Base-by-base conservation (phyloP, 2,888 invertebrate species). In the Serripes groenlandicus region DNA sequence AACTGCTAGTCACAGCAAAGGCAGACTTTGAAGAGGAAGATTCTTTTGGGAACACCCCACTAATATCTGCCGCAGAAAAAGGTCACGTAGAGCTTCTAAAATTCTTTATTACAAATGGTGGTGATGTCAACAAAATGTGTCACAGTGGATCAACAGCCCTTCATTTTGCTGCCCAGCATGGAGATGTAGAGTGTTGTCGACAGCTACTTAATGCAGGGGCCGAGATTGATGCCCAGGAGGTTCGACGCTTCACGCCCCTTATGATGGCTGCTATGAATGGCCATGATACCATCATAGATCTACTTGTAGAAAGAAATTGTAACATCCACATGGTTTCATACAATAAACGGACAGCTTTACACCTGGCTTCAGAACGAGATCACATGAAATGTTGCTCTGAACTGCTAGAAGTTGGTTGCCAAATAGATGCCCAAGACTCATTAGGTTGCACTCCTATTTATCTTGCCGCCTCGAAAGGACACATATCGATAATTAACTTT, bases 241-340 rank as follows among this genome's bases (percentile, higher is more conserved):
- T 92, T 35, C 89, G 92, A 7, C 89, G 93, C 28, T 93, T 93
- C 85, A 92, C 93, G 2, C 93, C 94, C 2, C 81, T 94, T n/a
- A 94, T 94, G 92, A 93, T 93, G 91, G 93, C 94, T 4, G 90
- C 93, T 1, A 84, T 91, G 71, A 92, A 93, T 74, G 93, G 93
- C 1, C 92, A 92, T 78, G 81, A 85, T 0, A 86, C 88, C 32
- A 90, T 92, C n/a, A 90, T 92, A 7, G 81, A 85, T 35, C 85
- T 92, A 23, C 84, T 93, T 37, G 85, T 93, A 3, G 90, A 90
- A 56, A 84, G 88, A 66, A 91, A 91, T 71, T 92, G 92, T 76
- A 92, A 92, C 78, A 90, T 93, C 5, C 91, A 90, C 73, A 91
- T 92, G 91, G 91, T 82, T 3, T 91, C 92, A 1, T 91, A 92